Conservation (phyloP, 1,140 invertebrate species). For the Heliconius nattereri region DNA sequence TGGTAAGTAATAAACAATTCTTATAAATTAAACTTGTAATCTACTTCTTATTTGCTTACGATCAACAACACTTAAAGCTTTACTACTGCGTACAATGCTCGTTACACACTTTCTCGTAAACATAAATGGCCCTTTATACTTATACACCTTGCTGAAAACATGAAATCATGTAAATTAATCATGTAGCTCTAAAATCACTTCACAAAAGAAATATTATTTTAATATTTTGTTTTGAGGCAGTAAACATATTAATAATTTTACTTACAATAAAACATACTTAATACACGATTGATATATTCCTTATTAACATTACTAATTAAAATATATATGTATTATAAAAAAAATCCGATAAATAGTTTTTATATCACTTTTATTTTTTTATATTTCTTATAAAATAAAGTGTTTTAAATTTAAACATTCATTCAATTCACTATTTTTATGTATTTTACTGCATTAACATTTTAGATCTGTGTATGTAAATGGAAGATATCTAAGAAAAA, state of each 20-base stretch:
- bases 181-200: slow-evolving; percentile 4
- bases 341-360: too few species aligned
- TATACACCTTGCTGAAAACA: background rate
- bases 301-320: too few species aligned
- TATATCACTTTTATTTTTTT: too few species aligned
- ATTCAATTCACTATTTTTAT: too few species aligned
- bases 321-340: too few species aligned
- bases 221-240: background rate
- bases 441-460: too few species aligned
- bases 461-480: too few species aligned
- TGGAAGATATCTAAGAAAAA: too few species aligned
- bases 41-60: background rate
- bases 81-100: slow-evolving; percentile 13
- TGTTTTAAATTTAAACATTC: too few species aligned
- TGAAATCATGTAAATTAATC: background rate
- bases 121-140: slow-evolving; percentile 13
- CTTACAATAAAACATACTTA: background rate
- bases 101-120: slow-evolving; percentile 24
- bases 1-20: slow-evolving; percentile 61
- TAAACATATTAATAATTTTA: background rate
- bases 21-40: slow-evolving; percentile 25
- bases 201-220: slow-evolving; percentile 1
- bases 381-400: too few species aligned
- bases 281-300: too few species aligned
- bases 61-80: background rate